These are phyloP conservation scores for Dendronephthya gigantea DNA, from an alignment of 64 coral and sea anemone species.

Conservation along the genomic window DNA sequence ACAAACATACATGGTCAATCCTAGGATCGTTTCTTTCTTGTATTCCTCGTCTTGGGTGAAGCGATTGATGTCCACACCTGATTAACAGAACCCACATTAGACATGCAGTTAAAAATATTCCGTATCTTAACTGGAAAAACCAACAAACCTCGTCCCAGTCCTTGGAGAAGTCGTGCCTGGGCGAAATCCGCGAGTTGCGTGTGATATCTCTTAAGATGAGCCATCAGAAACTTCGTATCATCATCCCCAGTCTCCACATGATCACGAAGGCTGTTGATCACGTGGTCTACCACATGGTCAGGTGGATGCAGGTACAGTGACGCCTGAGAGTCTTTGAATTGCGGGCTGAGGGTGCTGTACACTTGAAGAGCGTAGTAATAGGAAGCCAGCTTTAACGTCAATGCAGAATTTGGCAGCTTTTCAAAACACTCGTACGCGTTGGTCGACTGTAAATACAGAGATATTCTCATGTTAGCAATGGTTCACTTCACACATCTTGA, in stretches of 20 bases:
- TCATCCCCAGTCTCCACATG: neutral
- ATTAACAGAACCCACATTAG: neutral
- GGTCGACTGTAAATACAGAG: constrained; percentile 34
- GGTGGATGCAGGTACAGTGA: constrained; percentile 46
- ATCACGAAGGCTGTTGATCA: neutral
- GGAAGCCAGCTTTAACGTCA: constrained; percentile 72
- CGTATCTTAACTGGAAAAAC: too few relatives aligned
- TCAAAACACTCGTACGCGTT: constrained; percentile 62
- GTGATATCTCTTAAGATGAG: constrained; percentile 49
- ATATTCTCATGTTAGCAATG: neutral
- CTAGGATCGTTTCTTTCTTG: constrained; percentile 81
- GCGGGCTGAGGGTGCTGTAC: constrained; percentile 42
- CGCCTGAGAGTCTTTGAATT: neutral
- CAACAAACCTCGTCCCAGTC: constrained; percentile 74
- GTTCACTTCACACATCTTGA: neutral
- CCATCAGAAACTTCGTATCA: constrained; percentile 23
- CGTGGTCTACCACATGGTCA: neutral
- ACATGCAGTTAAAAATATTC: neutral
- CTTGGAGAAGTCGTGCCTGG: constrained; percentile 74
- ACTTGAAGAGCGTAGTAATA: constrained; percentile 70
- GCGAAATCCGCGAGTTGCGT: constrained; percentile 91
- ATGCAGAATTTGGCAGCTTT: constrained; percentile 41
- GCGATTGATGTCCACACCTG: constrained; percentile 79
- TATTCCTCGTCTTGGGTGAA: constrained; percentile 83
- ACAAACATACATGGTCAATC: constrained; percentile 71